phyloP scores from a whole-genome alignment of 2,797 vertebrate species.

The Trichosurus vulpecula region DNA sequence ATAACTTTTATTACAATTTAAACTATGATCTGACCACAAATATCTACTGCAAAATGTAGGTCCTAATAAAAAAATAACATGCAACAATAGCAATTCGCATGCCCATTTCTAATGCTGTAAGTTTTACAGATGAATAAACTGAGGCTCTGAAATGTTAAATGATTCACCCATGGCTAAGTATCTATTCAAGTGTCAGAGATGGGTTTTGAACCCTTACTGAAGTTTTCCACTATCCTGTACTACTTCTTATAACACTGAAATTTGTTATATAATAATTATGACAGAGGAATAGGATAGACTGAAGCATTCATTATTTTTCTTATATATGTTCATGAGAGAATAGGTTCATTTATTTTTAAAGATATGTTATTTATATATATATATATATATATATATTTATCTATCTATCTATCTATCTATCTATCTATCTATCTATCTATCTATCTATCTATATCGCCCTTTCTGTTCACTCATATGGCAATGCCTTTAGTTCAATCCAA shows the following conservation, averaged over 20 bases:
- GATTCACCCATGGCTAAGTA: background rate
- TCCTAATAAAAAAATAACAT: background rate
- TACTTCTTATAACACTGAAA: background rate
- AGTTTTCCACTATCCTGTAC: background rate
- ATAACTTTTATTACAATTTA: background rate
- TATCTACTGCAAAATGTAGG: background rate
- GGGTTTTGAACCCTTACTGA: background rate
- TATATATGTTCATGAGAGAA: background rate
- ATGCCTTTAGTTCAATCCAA: too few relatives aligned
- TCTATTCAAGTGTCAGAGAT: background rate
- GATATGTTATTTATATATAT: too few relatives aligned
- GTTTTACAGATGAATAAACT: background rate
- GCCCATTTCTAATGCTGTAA: background rate
- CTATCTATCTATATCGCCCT: too few relatives aligned
- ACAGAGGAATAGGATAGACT: background rate
- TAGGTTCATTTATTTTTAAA: background rate
- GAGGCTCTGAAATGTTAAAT: background rate
- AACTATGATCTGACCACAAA: constrained; percentile 13
- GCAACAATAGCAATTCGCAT: background rate
- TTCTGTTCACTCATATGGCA: too few relatives aligned
- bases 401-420: too few relatives aligned
- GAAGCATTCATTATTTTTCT: background rate
- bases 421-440: too few relatives aligned
- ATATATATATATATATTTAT: too few relatives aligned
- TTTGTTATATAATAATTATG: background rate